Percentiles rank a stretch among this genome's conserved stretches.
These are phyloP conservation scores for Anniella stebbinsi DNA, from an alignment of 2,797 vertebrate species.

Conservation along the genomic window DNA sequence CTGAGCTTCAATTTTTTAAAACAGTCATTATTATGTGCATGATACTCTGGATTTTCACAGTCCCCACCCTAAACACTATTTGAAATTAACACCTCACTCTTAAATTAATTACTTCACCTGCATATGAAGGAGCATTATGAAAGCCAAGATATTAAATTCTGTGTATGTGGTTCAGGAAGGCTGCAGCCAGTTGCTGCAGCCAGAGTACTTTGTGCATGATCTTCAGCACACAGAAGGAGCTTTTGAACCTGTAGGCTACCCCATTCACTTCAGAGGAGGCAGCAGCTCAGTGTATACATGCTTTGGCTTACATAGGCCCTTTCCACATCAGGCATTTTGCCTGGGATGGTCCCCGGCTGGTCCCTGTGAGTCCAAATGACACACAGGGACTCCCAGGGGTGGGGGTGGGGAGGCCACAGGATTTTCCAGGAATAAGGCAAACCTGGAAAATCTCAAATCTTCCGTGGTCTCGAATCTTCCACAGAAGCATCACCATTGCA, in stretches of 20 bases:
- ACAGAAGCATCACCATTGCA: neutral
- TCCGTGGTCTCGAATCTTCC: too few species aligned
- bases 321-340: too few species aligned
- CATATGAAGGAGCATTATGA: neutral
- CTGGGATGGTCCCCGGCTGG: too few species aligned
- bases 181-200: neutral
- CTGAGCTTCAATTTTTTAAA: neutral
- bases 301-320: too few species aligned
- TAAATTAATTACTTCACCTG: neutral
- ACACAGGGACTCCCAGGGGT: too few species aligned
- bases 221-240: too few species aligned
- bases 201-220: neutral
- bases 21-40: neutral
- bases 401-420: too few species aligned
- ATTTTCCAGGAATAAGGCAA: too few species aligned
- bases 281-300: neutral
- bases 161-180: neutral
- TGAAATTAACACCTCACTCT: neutral
- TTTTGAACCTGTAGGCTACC: neutral
- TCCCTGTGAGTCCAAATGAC: too few species aligned
- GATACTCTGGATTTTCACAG: neutral
- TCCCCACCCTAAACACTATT: neutral
- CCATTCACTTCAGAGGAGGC: neutral
- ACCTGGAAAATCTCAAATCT: too few species aligned
- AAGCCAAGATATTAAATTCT: neutral